Conservation (phyloP, 2,113 vertebrate species). For the Notarius quadriscutis region DNA sequence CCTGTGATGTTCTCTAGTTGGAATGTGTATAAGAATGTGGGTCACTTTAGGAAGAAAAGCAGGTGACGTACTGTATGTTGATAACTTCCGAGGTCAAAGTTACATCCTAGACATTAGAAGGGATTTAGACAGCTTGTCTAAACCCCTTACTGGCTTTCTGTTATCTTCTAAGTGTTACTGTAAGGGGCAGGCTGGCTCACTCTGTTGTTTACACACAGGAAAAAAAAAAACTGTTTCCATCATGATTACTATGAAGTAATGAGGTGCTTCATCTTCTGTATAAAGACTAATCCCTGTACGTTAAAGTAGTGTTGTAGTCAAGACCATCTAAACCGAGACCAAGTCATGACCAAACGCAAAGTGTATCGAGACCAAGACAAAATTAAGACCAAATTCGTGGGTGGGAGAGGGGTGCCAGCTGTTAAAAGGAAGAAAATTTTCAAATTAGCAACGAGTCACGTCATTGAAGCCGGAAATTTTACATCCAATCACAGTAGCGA, state of each 20-base stretch:
- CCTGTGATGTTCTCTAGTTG: not conserved
- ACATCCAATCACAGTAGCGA: too few species aligned
- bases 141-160: constrained; percentile 30
- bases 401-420: too few species aligned
- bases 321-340: too few species aligned
- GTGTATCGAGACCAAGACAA: too few species aligned
- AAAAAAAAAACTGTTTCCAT: constrained; percentile 18
- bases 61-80: not conserved
- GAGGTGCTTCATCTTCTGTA: not conserved
- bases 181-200: constrained; percentile 10
- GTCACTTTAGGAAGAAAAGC: constrained; percentile 12
- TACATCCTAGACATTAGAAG: not conserved
- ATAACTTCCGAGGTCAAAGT: not conserved
- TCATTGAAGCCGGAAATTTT: too few species aligned
- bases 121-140: not conserved
- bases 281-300: not conserved
- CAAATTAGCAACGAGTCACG: too few species aligned
- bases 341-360: too few species aligned
- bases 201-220: constrained; percentile 30
- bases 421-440: too few species aligned
- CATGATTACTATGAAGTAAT: not conserved
- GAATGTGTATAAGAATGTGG: not conserved
- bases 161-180: not conserved
- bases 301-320: too few species aligned
- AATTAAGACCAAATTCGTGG: too few species aligned